These are phyloP conservation scores for Pterocles burchelli DNA, from an alignment of 2,113 vertebrate species.

Conservation along the genomic window DNA sequence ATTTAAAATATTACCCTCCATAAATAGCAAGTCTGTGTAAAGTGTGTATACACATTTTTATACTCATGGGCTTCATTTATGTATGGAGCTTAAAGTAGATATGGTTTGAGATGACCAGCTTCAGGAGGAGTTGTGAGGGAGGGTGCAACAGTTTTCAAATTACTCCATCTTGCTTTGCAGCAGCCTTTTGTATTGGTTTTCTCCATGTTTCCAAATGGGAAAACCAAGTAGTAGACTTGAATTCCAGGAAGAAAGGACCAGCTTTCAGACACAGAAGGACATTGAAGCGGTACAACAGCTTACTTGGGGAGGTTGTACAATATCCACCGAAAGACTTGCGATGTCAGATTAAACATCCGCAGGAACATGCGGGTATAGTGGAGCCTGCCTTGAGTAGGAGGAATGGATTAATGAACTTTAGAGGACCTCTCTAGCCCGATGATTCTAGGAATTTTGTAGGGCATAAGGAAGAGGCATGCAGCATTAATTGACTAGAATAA, in stretches of 20 bases:
- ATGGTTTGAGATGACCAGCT: neutral
- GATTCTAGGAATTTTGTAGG: neutral
- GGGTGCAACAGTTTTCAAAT: neutral
- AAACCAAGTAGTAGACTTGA: neutral
- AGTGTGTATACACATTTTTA: neutral
- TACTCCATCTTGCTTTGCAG: neutral
- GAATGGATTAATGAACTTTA: neutral
- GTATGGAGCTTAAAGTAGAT: neutral
- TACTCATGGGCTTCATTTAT: fast-evolving
- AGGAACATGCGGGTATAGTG: neutral
- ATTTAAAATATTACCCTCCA: neutral
- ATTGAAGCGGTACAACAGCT: neutral
- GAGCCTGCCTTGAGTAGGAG: neutral
- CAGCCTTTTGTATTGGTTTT: neutral
- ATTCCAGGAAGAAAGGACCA: neutral
- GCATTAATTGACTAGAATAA: neutral
- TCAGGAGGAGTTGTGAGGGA: neutral
- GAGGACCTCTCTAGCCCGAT: neutral
- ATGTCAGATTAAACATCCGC: neutral
- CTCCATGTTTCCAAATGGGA: neutral
- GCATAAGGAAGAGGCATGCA: neutral
- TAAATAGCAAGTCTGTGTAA: neutral
- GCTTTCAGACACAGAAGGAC: neutral
- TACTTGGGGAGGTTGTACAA: neutral
- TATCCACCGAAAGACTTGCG: fast-evolving